Conservation (phyloP, 2,113 vertebrate species). For the Sprattus sprattus region DNA sequence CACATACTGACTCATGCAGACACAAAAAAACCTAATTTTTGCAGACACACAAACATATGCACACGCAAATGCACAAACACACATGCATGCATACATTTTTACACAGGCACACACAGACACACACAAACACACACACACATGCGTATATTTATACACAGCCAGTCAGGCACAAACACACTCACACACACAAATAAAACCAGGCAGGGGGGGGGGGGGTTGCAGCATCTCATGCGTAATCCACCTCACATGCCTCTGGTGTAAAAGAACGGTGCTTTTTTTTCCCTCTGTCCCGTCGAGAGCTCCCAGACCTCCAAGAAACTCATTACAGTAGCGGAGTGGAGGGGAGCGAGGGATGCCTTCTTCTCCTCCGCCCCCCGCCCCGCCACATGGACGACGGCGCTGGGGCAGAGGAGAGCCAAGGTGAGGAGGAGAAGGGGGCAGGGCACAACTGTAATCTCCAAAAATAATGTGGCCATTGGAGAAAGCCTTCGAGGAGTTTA, state of each 20-base stretch:
- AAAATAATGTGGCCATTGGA: not conserved
- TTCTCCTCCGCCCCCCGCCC: not conserved
- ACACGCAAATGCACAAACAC: no score
- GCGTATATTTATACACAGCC: not conserved
- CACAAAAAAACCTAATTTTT: no score
- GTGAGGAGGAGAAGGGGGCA: no score
- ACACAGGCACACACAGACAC: slow-evolving; percentile 40
- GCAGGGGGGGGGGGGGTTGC: no score
- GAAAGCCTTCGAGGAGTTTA: not conserved
- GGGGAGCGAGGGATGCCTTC: not conserved
- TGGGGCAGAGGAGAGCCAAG: no score
- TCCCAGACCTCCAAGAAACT: not conserved
- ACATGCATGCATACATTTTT: not conserved
- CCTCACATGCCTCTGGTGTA: no score
- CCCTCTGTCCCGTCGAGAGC: not conserved
- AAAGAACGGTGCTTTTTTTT: not conserved
- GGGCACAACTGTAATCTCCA: not conserved
- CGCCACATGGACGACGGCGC: no score
- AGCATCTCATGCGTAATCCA: not conserved
- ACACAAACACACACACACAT: not conserved
- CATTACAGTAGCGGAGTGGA: not conserved
- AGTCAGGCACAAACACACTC: not conserved
- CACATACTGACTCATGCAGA: no score
- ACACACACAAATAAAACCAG: slow-evolving; percentile 10
- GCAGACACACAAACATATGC: no score